These are phyloP conservation scores for Periphyllus acericola DNA, from an alignment of 2,888 invertebrate species.

Conservation along the genomic window DNA sequence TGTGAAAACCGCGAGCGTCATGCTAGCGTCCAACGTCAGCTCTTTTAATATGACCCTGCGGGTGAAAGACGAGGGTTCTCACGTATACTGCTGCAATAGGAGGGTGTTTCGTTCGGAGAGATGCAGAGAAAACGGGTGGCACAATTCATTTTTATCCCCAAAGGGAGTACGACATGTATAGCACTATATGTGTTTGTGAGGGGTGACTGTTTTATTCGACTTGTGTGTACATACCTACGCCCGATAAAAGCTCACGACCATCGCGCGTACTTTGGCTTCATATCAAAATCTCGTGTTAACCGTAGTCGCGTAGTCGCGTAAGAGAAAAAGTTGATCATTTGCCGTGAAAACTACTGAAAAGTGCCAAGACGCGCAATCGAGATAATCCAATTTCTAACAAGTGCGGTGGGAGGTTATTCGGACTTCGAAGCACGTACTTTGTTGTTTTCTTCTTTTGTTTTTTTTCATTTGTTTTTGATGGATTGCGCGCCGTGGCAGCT, in stretches of 20 bases:
- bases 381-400: conserved; percentile 46
- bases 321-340: conserved; percentile 41
- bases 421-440: conserved; percentile 43
- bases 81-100: neutral
- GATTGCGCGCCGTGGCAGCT: conserved; percentile 32
- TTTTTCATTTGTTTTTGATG: conserved; percentile 44
- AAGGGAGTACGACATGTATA: conserved; percentile 24
- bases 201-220: conserved; percentile 58
- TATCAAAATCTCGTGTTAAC: conserved; percentile 40
- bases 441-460: neutral
- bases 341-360: conserved; percentile 51
- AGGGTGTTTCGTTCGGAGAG: conserved; percentile 46
- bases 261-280: conserved; percentile 45
- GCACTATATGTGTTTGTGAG: conserved; percentile 17
- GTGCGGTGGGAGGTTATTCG: conserved; percentile 7
- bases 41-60: conserved; percentile 50
- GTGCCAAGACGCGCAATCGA: conserved; percentile 41
- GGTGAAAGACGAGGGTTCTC: conserved; percentile 31
- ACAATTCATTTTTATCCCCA: conserved; percentile 61
- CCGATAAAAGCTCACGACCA: conserved; percentile 43
- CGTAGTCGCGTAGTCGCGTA: neutral
- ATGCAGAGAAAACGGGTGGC: conserved; percentile 42
- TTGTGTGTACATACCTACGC: conserved; percentile 19
- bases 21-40: conserved; percentile 9
- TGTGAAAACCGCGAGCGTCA: conserved; percentile 32